phyloP scores from a whole-genome alignment of 2,797 vertebrate genomes.

The Benthosema pterotum region DNA sequence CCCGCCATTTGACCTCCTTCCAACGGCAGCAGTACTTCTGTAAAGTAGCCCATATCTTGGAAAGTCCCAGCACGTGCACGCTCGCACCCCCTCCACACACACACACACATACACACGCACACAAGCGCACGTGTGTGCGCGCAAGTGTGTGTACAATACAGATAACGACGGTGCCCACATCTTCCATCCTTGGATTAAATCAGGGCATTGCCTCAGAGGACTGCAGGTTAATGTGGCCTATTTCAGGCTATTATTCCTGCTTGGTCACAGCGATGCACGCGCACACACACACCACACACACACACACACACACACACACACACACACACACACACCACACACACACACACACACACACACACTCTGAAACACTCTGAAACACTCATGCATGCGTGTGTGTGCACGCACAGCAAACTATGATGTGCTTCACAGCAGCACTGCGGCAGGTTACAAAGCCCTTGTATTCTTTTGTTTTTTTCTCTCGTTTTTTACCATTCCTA shows the following conservation, averaged over 20 bases:
- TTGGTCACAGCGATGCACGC: constrained; percentile 57
- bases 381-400: no score
- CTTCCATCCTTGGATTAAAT: constrained; percentile 68
- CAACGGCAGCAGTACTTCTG: neutral
- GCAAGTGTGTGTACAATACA: constrained; percentile 37
- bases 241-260: constrained; percentile 74
- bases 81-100: neutral
- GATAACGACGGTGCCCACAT: constrained; percentile 32
- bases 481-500: neutral
- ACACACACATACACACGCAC: neutral
- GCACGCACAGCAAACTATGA: neutral
- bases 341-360: constrained; percentile 7
- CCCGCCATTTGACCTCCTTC: neutral
- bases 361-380: no score
- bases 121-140: neutral
- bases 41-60: neutral
- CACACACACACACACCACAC: constrained; percentile 31
- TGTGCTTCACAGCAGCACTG: constrained; percentile 17
- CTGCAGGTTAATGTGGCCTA: constrained; percentile 78
- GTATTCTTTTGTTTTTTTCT: neutral
- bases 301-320: constrained; percentile 30
- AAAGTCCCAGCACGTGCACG: neutral
- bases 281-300: constrained; percentile 10
- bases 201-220: constrained; percentile 73
- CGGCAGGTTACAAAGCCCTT: constrained; percentile 23